Evolutionary conservation across 2,113 vertebrate genomes (phyloP).

Genomic region (Monopterus albus): DNA sequence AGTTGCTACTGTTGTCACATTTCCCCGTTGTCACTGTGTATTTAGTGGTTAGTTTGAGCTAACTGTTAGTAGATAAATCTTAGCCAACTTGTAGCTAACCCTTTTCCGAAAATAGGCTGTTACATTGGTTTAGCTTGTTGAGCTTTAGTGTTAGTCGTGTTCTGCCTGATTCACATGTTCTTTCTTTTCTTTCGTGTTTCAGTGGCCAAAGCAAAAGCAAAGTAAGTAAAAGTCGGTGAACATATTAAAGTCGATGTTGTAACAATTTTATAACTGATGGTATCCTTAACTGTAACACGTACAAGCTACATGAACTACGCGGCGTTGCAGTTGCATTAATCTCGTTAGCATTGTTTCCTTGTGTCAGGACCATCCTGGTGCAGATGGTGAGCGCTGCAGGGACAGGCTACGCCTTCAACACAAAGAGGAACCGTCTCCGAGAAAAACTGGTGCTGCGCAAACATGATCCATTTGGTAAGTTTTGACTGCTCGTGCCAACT

Average conservation of each 20-base stretch:
- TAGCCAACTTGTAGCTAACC: too few relatives aligned
- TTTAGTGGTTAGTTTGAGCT: neutral
- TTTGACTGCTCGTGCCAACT: neutral
- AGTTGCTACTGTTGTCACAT: neutral
- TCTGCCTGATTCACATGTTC: neutral
- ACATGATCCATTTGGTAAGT: conserved; percentile 93
- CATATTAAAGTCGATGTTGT: neutral
- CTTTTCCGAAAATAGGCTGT: neutral
- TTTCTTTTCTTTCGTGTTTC: conserved; percentile 23
- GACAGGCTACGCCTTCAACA: conserved; percentile 89
- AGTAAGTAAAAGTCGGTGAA: conserved; percentile 75
- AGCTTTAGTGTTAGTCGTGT: neutral
- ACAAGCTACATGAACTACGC: too few relatives aligned
- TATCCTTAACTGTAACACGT: too few relatives aligned
- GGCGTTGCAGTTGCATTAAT: neutral
- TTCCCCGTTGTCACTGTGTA: neutral
- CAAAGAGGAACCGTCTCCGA: conserved; percentile 86
- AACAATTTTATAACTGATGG: too few relatives aligned
- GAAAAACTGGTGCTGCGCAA: conserved; percentile 91
- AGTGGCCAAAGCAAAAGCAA: conserved; percentile 86
- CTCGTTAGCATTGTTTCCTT: neutral
- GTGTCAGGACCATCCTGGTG: conserved; percentile 88
- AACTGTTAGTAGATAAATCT: neutral
- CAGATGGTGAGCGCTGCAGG: conserved; percentile 94
- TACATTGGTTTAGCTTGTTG: too few relatives aligned